Conservation (phyloP, 2,797 vertebrate genomes). For the Saxicola maurus region DNA sequence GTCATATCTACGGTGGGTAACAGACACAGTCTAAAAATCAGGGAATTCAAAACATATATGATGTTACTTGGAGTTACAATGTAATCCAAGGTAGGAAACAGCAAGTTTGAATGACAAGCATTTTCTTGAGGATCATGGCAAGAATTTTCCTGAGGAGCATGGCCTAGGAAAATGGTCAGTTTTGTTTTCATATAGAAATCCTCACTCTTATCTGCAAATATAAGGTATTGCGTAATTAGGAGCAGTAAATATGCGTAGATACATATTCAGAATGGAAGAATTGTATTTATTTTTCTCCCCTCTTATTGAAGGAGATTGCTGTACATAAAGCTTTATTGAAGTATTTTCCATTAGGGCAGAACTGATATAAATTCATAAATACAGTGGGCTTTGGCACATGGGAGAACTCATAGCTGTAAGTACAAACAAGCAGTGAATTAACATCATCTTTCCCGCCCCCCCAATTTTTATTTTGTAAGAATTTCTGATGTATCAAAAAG, state of each 20-base stretch:
- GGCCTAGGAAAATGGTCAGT: not conserved
- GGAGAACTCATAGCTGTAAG: not conserved
- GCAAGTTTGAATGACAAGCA: not conserved
- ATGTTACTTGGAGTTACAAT: not conserved
- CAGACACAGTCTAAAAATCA: not conserved
- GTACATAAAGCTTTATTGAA: not conserved
- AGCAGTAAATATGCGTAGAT: not conserved
- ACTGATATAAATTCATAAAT: not conserved
- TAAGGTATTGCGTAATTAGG: not conserved
- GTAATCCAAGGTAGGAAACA: not conserved
- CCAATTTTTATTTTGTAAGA: not conserved
- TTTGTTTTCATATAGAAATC: not conserved
- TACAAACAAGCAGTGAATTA: not conserved
- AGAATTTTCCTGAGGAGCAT: not conserved
- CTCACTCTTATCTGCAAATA: not conserved
- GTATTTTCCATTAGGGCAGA: not conserved
- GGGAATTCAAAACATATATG: not conserved
- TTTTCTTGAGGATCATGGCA: not conserved
- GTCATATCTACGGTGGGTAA: not conserved
- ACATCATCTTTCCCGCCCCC: rapidly evolving
- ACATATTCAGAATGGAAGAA: not conserved
- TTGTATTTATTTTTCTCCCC: rapidly evolving
- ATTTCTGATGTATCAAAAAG: not conserved
- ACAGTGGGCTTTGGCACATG: not conserved
- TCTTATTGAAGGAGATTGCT: not conserved